Evolutionary conservation across 1,140 invertebrate species (phyloP).

Genomic region (Cotesia typhae): DNA sequence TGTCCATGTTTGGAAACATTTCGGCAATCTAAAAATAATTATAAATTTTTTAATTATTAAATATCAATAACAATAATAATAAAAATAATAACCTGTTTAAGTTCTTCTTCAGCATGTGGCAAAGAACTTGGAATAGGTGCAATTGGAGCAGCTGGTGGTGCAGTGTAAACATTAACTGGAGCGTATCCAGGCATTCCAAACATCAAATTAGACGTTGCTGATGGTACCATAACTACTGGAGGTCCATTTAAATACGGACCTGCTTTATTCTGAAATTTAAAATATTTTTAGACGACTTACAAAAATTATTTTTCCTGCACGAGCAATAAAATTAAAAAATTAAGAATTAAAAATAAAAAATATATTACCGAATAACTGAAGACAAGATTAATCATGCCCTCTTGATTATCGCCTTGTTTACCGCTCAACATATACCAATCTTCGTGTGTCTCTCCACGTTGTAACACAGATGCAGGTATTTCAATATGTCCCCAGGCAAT

Average conservation of each 20-base stretch:
- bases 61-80: not conserved
- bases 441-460: slow-evolving; percentile 88
- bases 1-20: slow-evolving; percentile 96
- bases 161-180: slow-evolving; percentile 63
- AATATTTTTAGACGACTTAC: no score
- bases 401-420: slow-evolving; percentile 91
- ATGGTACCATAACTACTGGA: slow-evolving; percentile 74
- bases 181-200: slow-evolving; percentile 57
- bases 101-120: slow-evolving; percentile 73
- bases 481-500: slow-evolving; percentile 91
- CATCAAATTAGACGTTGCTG: slow-evolving; percentile 52
- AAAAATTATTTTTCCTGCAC: no score
- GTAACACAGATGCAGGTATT: slow-evolving; percentile 80
- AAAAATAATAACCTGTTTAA: slow-evolving; percentile 72
- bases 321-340: slow-evolving; percentile 15
- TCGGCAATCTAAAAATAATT: slow-evolving; percentile 78
- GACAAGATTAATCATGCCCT: slow-evolving; percentile 85
- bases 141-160: slow-evolving; percentile 55
- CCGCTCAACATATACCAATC: slow-evolving; percentile 93
- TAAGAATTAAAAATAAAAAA: slow-evolving; percentile 38
- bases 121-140: slow-evolving; percentile 57
- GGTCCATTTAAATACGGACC: slow-evolving; percentile 53
- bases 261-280: slow-evolving; percentile 43
- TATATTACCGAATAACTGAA: slow-evolving; percentile 78
- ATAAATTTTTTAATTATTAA: slow-evolving; percentile 27